These are phyloP conservation scores for Excalfactoria chinensis DNA, from an alignment of 2,113 vertebrate species.

Conservation along the genomic window DNA sequence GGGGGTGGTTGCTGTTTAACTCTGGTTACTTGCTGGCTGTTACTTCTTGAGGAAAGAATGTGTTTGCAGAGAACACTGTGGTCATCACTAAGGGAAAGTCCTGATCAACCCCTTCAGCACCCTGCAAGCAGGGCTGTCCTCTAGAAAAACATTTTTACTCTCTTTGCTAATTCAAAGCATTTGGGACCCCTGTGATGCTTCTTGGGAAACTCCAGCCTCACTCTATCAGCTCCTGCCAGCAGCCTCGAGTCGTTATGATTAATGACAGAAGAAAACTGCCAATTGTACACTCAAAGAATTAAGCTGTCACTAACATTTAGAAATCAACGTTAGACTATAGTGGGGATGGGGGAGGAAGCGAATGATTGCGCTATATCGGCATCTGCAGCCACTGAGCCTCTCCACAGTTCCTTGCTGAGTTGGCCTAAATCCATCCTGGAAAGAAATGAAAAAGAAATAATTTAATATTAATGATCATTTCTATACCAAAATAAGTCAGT, in stretches of 20 bases:
- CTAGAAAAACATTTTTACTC: neutral
- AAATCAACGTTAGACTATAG: neutral
- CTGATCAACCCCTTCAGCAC: neutral
- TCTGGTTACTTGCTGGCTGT: neutral
- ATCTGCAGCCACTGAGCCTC: neutral
- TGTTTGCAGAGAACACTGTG: neutral
- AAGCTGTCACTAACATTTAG: conserved; percentile 32
- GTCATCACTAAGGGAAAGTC: neutral
- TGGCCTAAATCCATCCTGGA: neutral
- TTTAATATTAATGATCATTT: neutral
- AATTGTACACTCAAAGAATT: neutral
- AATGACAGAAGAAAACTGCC: conserved; percentile 22
- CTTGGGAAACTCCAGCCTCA: conserved; percentile 14
- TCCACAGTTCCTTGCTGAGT: neutral
- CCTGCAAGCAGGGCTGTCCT: neutral
- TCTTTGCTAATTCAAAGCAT: neutral
- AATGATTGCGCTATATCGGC: neutral
- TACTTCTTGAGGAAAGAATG: neutral
- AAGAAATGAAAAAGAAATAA: neutral
- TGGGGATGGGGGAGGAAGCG: neutral
- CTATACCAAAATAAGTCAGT: neutral
- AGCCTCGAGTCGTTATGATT: neutral
- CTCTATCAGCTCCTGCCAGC: conserved; percentile 38
- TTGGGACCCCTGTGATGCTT: neutral
- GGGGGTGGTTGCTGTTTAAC: rapidly evolving